A percentile compares a stretch with the other conserved stretches of the same genome.
phyloP scores from a whole-genome alignment of 2,888 invertebrate genomes.

The Pseudococcus jackbeardsleyi region DNA sequence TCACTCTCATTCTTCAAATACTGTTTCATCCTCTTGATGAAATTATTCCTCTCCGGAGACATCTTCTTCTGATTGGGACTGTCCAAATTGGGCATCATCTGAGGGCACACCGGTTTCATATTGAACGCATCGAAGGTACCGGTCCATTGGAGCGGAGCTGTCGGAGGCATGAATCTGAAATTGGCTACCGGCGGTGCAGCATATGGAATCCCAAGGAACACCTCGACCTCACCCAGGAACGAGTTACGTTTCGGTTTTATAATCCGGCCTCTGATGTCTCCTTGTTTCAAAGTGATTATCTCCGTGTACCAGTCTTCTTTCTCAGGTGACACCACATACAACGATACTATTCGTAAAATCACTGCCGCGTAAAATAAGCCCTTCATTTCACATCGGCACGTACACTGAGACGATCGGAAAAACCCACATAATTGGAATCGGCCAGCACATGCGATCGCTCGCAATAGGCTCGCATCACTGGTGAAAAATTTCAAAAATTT shows the following conservation, averaged over 20 bases:
- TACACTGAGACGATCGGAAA: not conserved
- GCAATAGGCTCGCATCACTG: slow-evolving; percentile 29
- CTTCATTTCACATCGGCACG: slow-evolving; percentile 44
- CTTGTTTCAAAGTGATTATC: slow-evolving; percentile 62
- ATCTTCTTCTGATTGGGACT: slow-evolving; percentile 73
- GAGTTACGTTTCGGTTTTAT: slow-evolving; percentile 58
- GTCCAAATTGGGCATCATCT: slow-evolving; percentile 85
- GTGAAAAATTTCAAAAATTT: slow-evolving; percentile 48
- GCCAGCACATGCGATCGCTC: not conserved
- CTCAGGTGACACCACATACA: slow-evolving; percentile 23
- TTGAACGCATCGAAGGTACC: slow-evolving; percentile 69
- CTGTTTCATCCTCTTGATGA: slow-evolving; percentile 71
- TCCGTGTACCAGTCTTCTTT: slow-evolving; percentile 61
- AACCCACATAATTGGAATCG: not conserved
- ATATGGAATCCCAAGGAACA: slow-evolving; percentile 78
- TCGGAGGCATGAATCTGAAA: slow-evolving; percentile 88
- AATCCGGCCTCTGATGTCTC: slow-evolving; percentile 54
- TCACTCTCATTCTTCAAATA: slow-evolving; percentile 73
- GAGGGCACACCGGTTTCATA: slow-evolving; percentile 91
- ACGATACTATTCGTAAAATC: slow-evolving; percentile 25
- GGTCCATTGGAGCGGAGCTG: slow-evolving; percentile 84
- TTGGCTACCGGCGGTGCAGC: slow-evolving; percentile 82
- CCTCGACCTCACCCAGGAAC: slow-evolving; percentile 67
- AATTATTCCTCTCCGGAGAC: slow-evolving; percentile 67
- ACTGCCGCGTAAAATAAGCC: slow-evolving; percentile 51